Conservation (phyloP, 1,140 invertebrate species). For the Heliconius hermathena region DNA sequence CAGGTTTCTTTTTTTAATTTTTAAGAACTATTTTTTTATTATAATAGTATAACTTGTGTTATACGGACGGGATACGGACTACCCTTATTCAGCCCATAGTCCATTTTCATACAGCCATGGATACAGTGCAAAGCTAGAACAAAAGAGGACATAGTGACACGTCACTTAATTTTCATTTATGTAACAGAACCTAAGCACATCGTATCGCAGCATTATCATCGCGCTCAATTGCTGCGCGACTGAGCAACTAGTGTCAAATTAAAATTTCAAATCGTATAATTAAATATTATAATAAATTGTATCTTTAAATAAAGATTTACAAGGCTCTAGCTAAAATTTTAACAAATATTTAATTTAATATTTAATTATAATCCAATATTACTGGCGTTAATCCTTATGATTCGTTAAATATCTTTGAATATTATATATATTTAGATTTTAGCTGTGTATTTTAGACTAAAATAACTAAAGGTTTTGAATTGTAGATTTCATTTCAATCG, state of each 20-base stretch:
- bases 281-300: conserved; percentile 7
- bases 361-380: neutral
- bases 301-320: neutral
- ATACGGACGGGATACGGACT: too few species aligned
- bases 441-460: too few species aligned
- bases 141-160: too few species aligned
- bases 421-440: neutral
- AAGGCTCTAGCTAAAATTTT: neutral
- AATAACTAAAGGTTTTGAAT: too few species aligned
- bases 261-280: neutral
- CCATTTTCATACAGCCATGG: too few species aligned
- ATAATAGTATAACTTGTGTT: too few species aligned
- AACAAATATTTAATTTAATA: neutral
- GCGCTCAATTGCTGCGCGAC: neutral
- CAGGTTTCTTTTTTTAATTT: too few species aligned
- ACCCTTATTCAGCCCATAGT: too few species aligned
- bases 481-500: too few species aligned
- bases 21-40: too few species aligned
- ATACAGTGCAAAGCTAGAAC: too few species aligned
- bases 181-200: neutral
- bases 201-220: too few species aligned
- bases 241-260: neutral
- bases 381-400: neutral
- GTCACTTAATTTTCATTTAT: neutral
- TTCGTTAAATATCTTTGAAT: conserved; percentile 4